These are phyloP conservation scores for Gulo gulo DNA, from an alignment of 2,113 vertebrate genomes.

Conservation along the genomic window DNA sequence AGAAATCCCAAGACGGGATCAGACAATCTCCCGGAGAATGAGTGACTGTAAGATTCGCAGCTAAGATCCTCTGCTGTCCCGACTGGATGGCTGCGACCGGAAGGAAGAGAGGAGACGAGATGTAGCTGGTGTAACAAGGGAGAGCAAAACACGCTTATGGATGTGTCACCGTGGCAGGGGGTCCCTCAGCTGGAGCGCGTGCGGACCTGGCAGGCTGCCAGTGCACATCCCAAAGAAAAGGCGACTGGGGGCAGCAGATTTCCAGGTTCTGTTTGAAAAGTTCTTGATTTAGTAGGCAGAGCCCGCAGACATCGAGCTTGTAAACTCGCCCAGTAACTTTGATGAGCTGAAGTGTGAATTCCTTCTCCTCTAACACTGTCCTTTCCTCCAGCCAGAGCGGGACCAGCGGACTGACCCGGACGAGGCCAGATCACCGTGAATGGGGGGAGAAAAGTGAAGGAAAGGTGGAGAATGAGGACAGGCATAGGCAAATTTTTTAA, in stretches of 20 bases:
- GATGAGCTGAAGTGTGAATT: not conserved
- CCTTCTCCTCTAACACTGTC: not conserved
- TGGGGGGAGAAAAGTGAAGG: not conserved
- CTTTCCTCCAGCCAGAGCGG: not conserved
- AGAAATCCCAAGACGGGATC: not conserved
- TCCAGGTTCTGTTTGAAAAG: not conserved
- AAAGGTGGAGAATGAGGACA: not conserved
- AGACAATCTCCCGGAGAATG: not conserved
- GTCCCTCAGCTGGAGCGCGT: too few species aligned
- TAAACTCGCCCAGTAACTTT: not conserved
- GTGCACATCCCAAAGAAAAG: not conserved
- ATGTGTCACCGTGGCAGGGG: not conserved
- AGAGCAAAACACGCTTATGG: fast-evolving
- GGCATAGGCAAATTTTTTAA: not conserved
- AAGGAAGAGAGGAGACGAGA: not conserved
- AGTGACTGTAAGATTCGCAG: not conserved
- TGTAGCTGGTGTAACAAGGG: too few species aligned
- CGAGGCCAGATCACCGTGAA: not conserved
- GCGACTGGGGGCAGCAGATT: not conserved
- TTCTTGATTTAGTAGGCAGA: not conserved
- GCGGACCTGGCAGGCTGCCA: not conserved
- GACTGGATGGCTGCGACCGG: not conserved
- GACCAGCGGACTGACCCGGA: not conserved
- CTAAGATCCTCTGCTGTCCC: not conserved
- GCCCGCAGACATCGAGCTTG: not conserved